phyloP scores from a whole-genome alignment of 2,797 vertebrate genomes.

The Aplochiton taeniatus region DNA sequence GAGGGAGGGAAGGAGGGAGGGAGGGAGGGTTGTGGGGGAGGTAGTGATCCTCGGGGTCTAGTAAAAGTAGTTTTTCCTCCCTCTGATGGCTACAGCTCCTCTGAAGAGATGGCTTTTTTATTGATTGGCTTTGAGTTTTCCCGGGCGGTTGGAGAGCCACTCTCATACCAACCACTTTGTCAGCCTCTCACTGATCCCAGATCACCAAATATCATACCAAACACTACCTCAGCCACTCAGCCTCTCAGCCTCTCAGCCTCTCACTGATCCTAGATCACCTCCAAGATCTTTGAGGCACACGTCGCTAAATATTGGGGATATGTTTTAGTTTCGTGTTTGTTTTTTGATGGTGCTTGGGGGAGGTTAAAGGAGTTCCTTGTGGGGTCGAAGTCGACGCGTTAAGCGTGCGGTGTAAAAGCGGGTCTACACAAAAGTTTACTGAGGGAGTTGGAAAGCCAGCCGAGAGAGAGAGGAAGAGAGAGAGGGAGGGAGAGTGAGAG shows the following conservation, averaged over 20 bases:
- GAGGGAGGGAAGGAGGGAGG: conserved; percentile 36
- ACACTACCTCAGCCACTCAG: too few species aligned
- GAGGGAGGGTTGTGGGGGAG: conserved; percentile 5
- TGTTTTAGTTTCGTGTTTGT: too few species aligned
- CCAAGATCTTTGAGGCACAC: too few species aligned
- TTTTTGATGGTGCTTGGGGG: too few species aligned
- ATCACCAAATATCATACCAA: conserved; percentile 30
- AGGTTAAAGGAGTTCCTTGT: too few species aligned
- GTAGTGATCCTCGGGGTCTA: conserved; percentile 53
- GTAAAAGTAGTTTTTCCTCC: conserved; percentile 68
- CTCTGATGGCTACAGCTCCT: conserved; percentile 67
- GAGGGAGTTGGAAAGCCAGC: not conserved
- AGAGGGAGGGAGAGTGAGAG: not conserved
- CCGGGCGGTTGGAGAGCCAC: conserved; percentile 28
- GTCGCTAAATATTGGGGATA: too few species aligned
- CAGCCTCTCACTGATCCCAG: not conserved
- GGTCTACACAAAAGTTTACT: not conserved
- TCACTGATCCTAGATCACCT: too few species aligned
- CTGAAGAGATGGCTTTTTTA: conserved; percentile 76
- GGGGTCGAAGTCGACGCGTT: too few species aligned
- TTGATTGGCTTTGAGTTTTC: conserved; percentile 76
- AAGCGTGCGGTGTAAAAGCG: too few species aligned
- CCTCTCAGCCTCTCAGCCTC: conserved; percentile 39
- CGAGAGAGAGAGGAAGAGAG: not conserved
- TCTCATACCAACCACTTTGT: conserved; percentile 41